Base-by-base conservation (phyloP, 2,888 invertebrate genomes). In the Melolontha melolontha region DNA sequence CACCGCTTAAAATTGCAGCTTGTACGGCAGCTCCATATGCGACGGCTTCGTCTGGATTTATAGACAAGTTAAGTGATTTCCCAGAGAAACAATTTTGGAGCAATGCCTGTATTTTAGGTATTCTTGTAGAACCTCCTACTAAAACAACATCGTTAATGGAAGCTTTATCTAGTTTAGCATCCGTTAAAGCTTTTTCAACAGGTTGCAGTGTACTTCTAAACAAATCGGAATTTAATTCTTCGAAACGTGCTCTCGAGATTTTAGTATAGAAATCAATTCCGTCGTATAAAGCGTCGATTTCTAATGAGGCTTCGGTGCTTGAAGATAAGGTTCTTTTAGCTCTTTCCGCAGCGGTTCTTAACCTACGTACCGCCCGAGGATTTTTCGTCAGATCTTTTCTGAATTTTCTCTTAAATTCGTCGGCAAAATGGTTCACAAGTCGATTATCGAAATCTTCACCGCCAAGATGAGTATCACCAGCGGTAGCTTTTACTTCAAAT, bases 381-480 rank as follows among this genome's bases (percentile, higher is more conserved):
- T 86, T 85, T 11, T 69, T 74, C 5, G 76, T 77, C 39, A 88
- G 70, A 74, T 88, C 87, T 74, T 86, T 84, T 62, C 80, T 81
- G 76, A 75, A 84, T 71, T 85, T 85, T 1, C 84, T 75, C 75
- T 86, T 86, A 79, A 89, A 89, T 76, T 89, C 88, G 2, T 88
- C 85, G 7, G 84, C 81, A 68, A 89, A 85, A 77, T 88, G 85
- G 67, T 79, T 85, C 5, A 89, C 88, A 75, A 89, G 77, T 17
- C 88, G 83, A 75, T 86, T 88, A 73, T 86, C 86, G 72, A 86
- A 86, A 82, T 92, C 90, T 80, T 92, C 92, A 10, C 92, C 92
- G 17, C 93, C 93, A 63, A 93, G 86, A 79, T 93, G 94, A 5
- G 94, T 94, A 79, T 95, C 94, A 39, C 94, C 94, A 39, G 93